These are phyloP conservation scores for Agonopterix arenella DNA, from an alignment of 2,888 invertebrate species.

Conservation along the genomic window DNA sequence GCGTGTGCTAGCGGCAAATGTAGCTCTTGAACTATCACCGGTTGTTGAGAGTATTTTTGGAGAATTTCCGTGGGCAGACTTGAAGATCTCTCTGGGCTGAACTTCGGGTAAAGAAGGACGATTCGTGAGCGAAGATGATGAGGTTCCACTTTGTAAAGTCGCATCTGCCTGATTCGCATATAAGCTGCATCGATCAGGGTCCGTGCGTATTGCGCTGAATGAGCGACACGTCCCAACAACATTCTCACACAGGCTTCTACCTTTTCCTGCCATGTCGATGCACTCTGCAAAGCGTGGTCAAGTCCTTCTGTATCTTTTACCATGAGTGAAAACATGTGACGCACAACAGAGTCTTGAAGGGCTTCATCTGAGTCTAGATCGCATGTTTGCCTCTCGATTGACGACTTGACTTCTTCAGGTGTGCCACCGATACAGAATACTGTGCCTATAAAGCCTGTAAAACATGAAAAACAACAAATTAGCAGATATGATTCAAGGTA, in stretches of 20 bases:
- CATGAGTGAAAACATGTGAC: conserved; percentile 41
- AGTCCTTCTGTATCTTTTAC: conserved; percentile 12
- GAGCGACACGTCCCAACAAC: conserved; percentile 32
- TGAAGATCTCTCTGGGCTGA: not conserved
- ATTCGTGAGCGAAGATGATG: conserved; percentile 26
- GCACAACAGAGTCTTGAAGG: conserved; percentile 33
- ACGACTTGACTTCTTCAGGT: conserved; percentile 30
- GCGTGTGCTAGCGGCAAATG: conserved; percentile 23
- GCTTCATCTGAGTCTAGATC: conserved; percentile 23
- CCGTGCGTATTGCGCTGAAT: conserved; percentile 43
- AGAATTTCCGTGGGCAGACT: not conserved
- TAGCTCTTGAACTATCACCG: conserved; percentile 27
- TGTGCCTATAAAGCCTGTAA: conserved; percentile 39
- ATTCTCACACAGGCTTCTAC: conserved; percentile 28
- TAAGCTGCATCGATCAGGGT: conserved; percentile 32
- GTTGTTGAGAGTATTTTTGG: conserved; percentile 25
- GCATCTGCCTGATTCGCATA: conserved; percentile 20
- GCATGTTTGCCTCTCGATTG: conserved; percentile 26
- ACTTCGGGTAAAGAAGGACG: conserved; percentile 20
- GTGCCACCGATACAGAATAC: conserved; percentile 42
- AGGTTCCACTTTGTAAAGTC: conserved; percentile 14
- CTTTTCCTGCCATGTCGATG: conserved; percentile 25
- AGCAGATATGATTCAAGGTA: no score
- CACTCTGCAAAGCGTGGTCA: conserved; percentile 13
- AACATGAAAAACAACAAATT: not conserved